Evolutionary conservation across 1,140 invertebrate species (phyloP), one percentile per base, ranked within the genome.

Genomic region (Philaenus spumarius): DNA sequence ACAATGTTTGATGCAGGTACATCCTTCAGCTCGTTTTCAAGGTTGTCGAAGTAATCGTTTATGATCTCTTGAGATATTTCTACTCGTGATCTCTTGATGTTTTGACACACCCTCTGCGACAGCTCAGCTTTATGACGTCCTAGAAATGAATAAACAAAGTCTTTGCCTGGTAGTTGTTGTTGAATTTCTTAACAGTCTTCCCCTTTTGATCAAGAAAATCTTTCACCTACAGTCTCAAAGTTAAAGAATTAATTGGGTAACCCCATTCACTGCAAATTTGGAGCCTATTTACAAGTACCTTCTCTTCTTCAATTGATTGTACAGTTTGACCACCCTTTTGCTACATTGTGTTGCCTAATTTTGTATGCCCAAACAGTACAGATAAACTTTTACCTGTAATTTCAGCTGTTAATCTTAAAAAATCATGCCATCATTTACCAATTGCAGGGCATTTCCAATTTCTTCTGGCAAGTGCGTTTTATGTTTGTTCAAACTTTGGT

Each of bases 71-170:
- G 11, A 46, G 6, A 11, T 12, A 46, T 19, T 15, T n/a, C n/a
- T n/a, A n/a, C 66, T 37, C 67, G 55, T 24, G 61, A 56, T 40
- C 65, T 55, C 64, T 71, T 70, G 23, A 71, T 69, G 59, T 72
- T 71, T 56, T 71, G 61, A 17, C 62, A 65, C 43, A 67, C 54
- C 50, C 68, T 39, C 40, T 64, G 46, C 1, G 66, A 57, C 47
- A 69, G 64, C 45, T 63, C 47, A 26, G 64, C 45, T 46, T 57
- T 65, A 55, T 72, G 68, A 42, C 70, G 55, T 45, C 65, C 64
- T 35, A 71, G 30, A 55, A 70, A 69, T 24, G 23, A 22, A 40
- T 17, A 30, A 7, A 52, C 50, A 52, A 52, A 52, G 35, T 52
- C 50, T 17, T 3, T 14, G 7, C 50, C 23, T 7, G 50, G 50